Conservation (phyloP, 2,797 vertebrate genomes). For the Momotus momota region DNA sequence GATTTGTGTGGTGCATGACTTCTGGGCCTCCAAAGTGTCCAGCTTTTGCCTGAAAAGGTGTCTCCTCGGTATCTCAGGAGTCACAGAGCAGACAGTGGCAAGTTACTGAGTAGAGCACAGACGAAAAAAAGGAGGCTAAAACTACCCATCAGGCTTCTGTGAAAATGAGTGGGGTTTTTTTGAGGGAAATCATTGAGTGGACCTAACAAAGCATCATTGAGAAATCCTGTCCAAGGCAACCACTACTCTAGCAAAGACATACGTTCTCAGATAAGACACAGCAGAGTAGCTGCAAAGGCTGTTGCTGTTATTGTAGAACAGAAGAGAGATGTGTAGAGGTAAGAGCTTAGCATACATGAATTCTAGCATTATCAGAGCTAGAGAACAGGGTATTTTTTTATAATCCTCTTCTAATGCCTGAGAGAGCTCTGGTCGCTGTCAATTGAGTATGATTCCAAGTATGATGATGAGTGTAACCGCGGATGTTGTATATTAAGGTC, state of each 20-base stretch:
- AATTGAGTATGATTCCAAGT: background rate
- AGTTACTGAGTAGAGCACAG: background rate
- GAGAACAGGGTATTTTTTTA: background rate
- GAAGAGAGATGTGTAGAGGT: background rate
- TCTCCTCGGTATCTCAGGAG: background rate
- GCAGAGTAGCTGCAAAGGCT: background rate
- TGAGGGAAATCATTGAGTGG: background rate
- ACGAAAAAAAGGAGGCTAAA: background rate
- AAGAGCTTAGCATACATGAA: background rate
- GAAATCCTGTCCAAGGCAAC: background rate
- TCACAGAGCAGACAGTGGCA: background rate
- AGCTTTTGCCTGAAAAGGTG: background rate
- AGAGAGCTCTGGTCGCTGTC: background rate
- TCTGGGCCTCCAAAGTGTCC: background rate
- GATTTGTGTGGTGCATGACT: background rate
- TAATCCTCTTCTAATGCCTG: background rate
- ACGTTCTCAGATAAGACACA: background rate
- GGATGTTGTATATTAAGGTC: background rate
- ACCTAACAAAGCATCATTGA: background rate
- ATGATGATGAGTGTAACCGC: background rate
- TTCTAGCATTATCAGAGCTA: background rate
- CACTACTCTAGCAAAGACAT: background rate
- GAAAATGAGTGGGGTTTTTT: background rate
- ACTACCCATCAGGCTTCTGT: background rate
- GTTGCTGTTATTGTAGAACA: background rate